These are phyloP conservation scores for Plutomurus gul DNA, from an alignment of 1,140 invertebrate species.

Conservation along the genomic window DNA sequence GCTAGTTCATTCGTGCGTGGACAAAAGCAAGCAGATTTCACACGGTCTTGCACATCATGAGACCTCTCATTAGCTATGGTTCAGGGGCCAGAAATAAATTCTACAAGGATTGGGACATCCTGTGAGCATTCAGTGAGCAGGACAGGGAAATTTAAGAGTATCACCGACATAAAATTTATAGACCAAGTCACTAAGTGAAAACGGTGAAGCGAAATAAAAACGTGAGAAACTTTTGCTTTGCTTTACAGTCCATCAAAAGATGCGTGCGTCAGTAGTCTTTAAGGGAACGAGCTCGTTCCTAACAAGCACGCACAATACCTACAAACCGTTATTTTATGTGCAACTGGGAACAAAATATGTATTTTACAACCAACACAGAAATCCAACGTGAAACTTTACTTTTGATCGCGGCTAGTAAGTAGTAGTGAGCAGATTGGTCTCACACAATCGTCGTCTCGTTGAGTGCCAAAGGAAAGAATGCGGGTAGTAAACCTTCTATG, in stretches of 20 bases:
- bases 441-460: background rate
- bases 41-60: background rate
- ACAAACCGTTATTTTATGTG: no score
- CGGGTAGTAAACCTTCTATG: background rate
- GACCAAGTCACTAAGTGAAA: no score
- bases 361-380: no score
- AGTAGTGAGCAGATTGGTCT: no score
- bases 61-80: constrained; percentile 12
- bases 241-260: background rate
- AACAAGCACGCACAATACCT: no score
- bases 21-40: background rate
- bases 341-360: no score
- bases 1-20: background rate
- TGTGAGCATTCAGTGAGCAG: background rate
- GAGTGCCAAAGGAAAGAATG: background rate
- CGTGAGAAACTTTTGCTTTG: background rate
- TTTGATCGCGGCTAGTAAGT: no score
- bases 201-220: background rate
- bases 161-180: no score
- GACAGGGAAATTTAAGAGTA: no score
- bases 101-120: background rate
- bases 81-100: background rate
- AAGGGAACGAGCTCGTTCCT: no score
- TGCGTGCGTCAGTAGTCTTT: background rate
- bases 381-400: no score